Evolutionary conservation across 1,140 invertebrate genomes (phyloP), one percentile per base, ranked within the genome.

Genomic region (Lordiphosa stackelbergi): DNA sequence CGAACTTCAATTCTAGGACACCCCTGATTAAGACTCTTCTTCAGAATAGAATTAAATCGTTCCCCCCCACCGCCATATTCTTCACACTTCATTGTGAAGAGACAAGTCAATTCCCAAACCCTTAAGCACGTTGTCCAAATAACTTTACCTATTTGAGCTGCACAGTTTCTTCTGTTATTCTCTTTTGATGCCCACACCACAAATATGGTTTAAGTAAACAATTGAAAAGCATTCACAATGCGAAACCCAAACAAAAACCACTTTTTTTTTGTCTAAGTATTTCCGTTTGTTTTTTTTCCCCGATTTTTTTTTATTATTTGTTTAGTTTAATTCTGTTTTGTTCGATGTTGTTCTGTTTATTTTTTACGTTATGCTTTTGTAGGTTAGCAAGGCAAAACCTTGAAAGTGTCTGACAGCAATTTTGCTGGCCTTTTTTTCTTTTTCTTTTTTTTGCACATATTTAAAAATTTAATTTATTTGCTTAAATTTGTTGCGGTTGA

Each of bases 301-400:
- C 22, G 0, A 5, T 5, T 70, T 54, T 43, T 49, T 47, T 51
- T 66, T 69, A 51, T 57, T 64, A 58, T 65, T 55, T 65, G 46
- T 62, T 58, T 38, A 40, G 43, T 19, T 46, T 47, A 53, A 48
- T 41, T 58, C 45, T 42, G 48, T 64, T 70, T 66, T 53, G 10
- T 34, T 51, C 51, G 40, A 52, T 53, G 5, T 66, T 52, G 28
- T 79, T 79, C 62, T 79, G 75, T 81, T 81, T 77, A 61, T 73
- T 79, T 75, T 74, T 69, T 55, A 62, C 42, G 54, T 38, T 42
- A 22, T 38, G 56, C 61, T 66, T 79, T 74, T 79, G 74, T 79
- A 64, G 74, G 74, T 79, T 79, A 79, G 75, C 71, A 79, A 71
- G 69, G 46, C 55, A 38, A 71, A 70, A 56, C 74, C 74, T 79